Evolutionary conservation across 1,140 invertebrate species (phyloP).

Genomic region (Himalopsyche phryganea): DNA sequence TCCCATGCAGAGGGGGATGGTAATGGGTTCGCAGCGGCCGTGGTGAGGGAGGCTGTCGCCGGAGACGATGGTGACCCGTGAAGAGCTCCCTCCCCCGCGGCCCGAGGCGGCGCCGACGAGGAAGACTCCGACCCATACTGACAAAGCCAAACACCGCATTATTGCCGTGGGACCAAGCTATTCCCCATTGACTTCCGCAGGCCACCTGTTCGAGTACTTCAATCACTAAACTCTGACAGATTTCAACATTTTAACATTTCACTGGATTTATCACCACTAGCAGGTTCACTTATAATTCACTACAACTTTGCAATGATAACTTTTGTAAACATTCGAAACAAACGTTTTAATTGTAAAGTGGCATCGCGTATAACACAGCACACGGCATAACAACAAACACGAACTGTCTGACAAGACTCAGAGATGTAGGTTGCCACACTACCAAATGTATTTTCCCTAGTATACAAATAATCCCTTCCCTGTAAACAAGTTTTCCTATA

Average conservation of each 20-base stretch:
- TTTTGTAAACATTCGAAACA: too few species aligned
- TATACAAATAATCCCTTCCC: constrained; percentile 9
- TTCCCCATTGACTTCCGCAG: not conserved
- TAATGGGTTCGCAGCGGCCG: constrained; percentile 88
- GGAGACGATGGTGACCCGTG: constrained; percentile 46
- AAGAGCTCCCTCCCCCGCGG: constrained; percentile 14
- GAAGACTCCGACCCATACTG: constrained; percentile 1
- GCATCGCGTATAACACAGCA: constrained; percentile 9
- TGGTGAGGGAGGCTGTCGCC: constrained; percentile 65
- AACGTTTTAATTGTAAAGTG: too few species aligned
- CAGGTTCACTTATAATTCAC: too few species aligned
- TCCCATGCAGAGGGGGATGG: constrained; percentile 86
- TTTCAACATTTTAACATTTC: too few species aligned
- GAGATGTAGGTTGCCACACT: too few species aligned
- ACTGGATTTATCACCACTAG: too few species aligned
- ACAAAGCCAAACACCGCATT: constrained; percentile 14
- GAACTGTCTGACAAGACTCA: too few species aligned
- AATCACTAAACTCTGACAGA: too few species aligned
- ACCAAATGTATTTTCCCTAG: not conserved
- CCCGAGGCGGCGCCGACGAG: not conserved
- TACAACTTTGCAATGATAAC: too few species aligned
- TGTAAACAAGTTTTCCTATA: too few species aligned
- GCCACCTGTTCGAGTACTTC: constrained; percentile 19
- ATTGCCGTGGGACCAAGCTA: not conserved
- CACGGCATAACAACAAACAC: constrained; percentile 7